These are phyloP conservation scores for Athrips mouffetella DNA, from an alignment of 2,888 invertebrate species.

Conservation along the genomic window DNA sequence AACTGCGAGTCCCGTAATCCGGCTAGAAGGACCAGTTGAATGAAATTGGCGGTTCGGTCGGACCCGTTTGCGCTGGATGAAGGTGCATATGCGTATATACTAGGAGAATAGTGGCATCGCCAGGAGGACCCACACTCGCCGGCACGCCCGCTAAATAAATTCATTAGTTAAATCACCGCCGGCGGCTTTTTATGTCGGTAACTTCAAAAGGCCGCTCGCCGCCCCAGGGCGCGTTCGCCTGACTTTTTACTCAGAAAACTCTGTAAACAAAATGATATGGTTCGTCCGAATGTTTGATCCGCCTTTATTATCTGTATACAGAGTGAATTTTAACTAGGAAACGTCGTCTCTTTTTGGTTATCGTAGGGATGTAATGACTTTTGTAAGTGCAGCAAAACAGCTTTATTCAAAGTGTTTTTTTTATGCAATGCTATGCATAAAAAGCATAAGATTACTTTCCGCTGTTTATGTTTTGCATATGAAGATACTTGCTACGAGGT, in stretches of 20 bases:
- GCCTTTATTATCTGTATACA: conserved; percentile 74
- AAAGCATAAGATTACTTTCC: too few species aligned
- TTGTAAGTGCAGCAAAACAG: conserved; percentile 40
- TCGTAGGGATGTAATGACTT: conserved; percentile 54
- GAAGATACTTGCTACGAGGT: too few species aligned
- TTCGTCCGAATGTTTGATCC: conserved; percentile 75
- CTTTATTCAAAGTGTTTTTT: conserved; percentile 39
- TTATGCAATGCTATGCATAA: too few species aligned
- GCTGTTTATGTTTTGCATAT: neutral
- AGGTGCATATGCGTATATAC: neutral
- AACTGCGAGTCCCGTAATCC: neutral
- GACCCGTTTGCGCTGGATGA: neutral
- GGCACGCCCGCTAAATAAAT: conserved; percentile 76
- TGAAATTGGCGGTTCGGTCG: neutral
- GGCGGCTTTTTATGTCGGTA: conserved; percentile 78
- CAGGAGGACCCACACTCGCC: conserved; percentile 24
- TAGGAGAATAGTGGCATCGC: neutral
- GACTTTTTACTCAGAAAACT: conserved; percentile 77
- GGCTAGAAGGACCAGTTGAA: conserved; percentile 6
- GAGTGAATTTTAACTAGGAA: conserved; percentile 64
- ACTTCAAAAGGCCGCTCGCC: conserved; percentile 65
- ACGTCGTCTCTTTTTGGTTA: conserved; percentile 60
- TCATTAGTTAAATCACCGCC: conserved; percentile 79
- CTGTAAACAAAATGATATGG: conserved; percentile 77
- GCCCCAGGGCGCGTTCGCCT: conserved; percentile 66